These are phyloP conservation scores for Chromoteleia sp. DNA, from an alignment of 2,888 invertebrate species.

Conservation along the genomic window DNA sequence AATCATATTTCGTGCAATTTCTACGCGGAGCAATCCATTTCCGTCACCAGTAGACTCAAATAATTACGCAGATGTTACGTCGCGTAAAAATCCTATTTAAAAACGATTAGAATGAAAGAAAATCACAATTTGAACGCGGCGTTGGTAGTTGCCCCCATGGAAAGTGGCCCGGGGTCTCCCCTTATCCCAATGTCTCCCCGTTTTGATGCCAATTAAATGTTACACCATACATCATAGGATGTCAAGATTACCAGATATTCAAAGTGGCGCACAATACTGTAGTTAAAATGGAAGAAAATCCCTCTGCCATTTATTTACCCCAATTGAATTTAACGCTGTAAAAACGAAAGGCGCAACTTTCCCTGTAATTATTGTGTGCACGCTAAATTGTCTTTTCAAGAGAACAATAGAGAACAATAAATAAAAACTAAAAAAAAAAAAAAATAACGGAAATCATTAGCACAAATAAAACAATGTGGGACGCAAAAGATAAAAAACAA, in stretches of 20 bases:
- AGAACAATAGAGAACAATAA: no score
- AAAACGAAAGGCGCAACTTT: constrained; percentile 28
- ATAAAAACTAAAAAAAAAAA: background rate
- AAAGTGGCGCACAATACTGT: constrained; percentile 63
- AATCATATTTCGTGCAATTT: background rate
- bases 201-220: constrained; percentile 67
- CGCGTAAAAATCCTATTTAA: constrained; percentile 62
- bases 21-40: constrained; percentile 38
- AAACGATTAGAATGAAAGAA: constrained; percentile 64
- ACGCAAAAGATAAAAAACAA: background rate
- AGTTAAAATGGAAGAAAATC: constrained; percentile 62
- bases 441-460: background rate
- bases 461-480: background rate
- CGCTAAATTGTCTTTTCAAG: background rate
- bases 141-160: constrained; percentile 49
- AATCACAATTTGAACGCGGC: constrained; percentile 56
- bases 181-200: constrained; percentile 11
- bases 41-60: constrained; percentile 32
- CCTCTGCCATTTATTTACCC: constrained; percentile 45
- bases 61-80: constrained; percentile 61
- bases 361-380: constrained; percentile 17
- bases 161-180: constrained; percentile 27
- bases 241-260: constrained; percentile 66
- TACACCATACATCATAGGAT: constrained; percentile 64
- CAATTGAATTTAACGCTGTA: constrained; percentile 47